Conservation (phyloP, 2,797 vertebrate species). For the Emys orbicularis region DNA sequence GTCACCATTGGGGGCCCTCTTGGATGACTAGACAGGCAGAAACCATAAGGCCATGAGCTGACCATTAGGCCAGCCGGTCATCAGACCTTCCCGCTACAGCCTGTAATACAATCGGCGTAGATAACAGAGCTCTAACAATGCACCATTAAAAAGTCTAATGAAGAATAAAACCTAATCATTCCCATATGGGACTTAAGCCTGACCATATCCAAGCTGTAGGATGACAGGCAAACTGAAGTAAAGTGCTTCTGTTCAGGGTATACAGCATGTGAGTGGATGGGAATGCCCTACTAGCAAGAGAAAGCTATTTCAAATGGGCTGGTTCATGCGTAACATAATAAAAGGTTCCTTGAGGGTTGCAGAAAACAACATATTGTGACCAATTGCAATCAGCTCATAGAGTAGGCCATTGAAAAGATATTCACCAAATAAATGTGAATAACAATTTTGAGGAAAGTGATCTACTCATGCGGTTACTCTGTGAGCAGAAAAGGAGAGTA, state of each 20-base stretch:
- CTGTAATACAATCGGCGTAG: not conserved
- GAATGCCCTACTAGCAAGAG: not conserved
- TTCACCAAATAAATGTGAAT: too few species aligned
- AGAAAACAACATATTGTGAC: not conserved
- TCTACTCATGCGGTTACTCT: too few species aligned
- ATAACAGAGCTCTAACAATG: not conserved
- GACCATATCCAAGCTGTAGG: not conserved
- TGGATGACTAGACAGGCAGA: too few species aligned
- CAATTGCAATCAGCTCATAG: not conserved
- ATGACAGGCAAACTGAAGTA: not conserved
- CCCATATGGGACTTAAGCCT: not conserved
- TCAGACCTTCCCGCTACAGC: too few species aligned
- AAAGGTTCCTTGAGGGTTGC: not conserved
- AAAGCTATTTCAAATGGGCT: not conserved
- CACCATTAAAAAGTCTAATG: not conserved
- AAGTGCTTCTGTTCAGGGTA: rapidly evolving
- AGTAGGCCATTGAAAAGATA: too few species aligned
- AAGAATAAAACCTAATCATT: not conserved
- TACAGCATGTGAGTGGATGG: not conserved
- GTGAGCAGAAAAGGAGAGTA: too few species aligned
- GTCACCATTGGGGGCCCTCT: too few species aligned
- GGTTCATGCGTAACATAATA: not conserved
- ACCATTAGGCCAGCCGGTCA: too few species aligned
- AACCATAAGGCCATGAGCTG: too few species aligned
- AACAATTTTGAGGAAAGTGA: too few species aligned